phyloP scores from a whole-genome alignment of 2,888 invertebrate genomes.

The Mycalesis mineus region DNA sequence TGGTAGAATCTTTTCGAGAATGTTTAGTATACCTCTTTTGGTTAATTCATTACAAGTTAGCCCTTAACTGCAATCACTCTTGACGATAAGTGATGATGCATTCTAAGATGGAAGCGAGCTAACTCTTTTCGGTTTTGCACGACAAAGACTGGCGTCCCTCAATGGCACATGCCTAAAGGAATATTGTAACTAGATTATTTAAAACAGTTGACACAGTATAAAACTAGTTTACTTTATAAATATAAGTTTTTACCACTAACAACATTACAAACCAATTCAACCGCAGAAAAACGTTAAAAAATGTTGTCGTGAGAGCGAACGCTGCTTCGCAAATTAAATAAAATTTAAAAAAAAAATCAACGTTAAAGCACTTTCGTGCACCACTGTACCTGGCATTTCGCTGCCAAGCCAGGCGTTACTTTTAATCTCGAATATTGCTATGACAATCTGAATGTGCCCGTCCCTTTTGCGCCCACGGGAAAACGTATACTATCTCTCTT shows the following conservation, averaged over 20 bases:
- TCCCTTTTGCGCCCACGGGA: conserved; percentile 35
- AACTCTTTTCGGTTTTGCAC: too few relatives aligned
- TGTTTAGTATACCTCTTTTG: too few relatives aligned
- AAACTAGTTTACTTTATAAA: too few relatives aligned
- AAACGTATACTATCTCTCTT: conserved; percentile 34
- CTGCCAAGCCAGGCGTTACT: conserved; percentile 69
- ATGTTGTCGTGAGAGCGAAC: background rate
- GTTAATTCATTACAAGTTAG: too few relatives aligned
- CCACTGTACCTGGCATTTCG: conserved; percentile 51
- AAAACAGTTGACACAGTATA: too few relatives aligned
- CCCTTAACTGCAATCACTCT: too few relatives aligned
- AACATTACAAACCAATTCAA: background rate
- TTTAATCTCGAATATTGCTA: conserved; percentile 75
- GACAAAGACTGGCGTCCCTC: too few relatives aligned
- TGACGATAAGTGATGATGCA: too few relatives aligned
- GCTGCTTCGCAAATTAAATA: conserved; percentile 1
- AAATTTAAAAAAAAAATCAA: conserved; percentile 31
- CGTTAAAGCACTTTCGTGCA: conserved; percentile 39
- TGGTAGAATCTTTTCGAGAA: too few relatives aligned
- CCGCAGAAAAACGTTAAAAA: background rate
- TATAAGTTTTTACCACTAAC: background rate
- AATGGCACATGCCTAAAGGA: too few relatives aligned
- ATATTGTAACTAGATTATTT: too few relatives aligned
- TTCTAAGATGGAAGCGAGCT: too few relatives aligned
- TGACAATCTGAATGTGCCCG: conserved; percentile 57